Percentiles rank a stretch among this genome's conserved stretches.
Evolutionary conservation across 2,797 vertebrate genomes (phyloP).

Genomic region (Mycteria americana): DNA sequence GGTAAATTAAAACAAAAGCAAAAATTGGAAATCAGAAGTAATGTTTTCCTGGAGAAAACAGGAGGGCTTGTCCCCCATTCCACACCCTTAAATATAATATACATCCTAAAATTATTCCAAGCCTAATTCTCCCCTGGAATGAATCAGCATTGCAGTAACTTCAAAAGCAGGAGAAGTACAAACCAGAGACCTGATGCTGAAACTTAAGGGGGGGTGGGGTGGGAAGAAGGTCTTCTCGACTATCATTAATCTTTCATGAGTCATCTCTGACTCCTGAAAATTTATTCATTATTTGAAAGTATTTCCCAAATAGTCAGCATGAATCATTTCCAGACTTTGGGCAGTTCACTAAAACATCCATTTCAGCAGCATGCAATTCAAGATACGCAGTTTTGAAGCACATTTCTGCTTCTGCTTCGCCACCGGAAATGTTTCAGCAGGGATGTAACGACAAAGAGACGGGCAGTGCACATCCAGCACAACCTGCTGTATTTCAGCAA

Average conservation of each 20-base stretch:
- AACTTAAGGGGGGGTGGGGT: not conserved
- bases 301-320: constrained; percentile 23
- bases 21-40: not conserved
- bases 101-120: not conserved
- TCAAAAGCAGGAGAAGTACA: not conserved
- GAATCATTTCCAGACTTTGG: constrained; percentile 33
- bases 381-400: not conserved
- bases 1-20: not conserved
- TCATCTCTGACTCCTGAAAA: not conserved
- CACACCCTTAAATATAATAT: not conserved
- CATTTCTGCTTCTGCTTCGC: not conserved
- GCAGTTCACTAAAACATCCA: not conserved
- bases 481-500: not conserved
- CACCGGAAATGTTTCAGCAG: not conserved
- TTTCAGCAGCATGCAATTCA: not conserved
- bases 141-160: not conserved
- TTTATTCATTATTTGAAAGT: constrained; percentile 35
- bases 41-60: not conserved
- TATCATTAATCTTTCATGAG: constrained; percentile 31
- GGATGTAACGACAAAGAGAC: not conserved
- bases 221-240: not conserved
- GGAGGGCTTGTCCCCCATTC: not conserved
- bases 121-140: not conserved
- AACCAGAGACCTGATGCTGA: not conserved
- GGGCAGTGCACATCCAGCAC: not conserved